Base-by-base conservation (phyloP, 2,888 invertebrate genomes). In the Tanypteryx hageni region DNA sequence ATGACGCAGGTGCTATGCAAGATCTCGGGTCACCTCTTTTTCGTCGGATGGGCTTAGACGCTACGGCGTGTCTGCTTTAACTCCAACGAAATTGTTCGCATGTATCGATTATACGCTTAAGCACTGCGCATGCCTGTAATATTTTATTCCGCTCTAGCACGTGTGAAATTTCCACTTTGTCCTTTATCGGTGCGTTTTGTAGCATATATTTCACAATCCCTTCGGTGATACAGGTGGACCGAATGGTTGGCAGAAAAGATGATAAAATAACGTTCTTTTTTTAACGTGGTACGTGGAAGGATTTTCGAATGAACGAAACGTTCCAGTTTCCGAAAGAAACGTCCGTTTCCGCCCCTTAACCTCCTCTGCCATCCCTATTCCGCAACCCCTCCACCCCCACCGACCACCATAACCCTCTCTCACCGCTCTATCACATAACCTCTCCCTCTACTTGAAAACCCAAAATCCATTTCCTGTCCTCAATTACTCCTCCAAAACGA, bases 381-480 rank as follows among this genome's bases (percentile, higher is more conserved):
- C 76, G 13, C 76, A 27, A 76, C 27, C 76, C 27, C 22, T n/a
- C n/a, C n/a, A n/a, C 22, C n/a, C 68, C 76, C 27, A 14, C 76
- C 27, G 27, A 27, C 76, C 22, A 27, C 76, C 22, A 68, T 9
- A 68, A 9, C 68, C 68, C 68, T 27, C 76, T 27, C 76, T 76
- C 22, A 8, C 22, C 76, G 18, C 22, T 76, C 22, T 27, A 10
- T 76, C 76, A n/a, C 76, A 22, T 76, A 76, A 76, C 76, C 27
- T 76, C 22, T 76, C 76, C 76, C 27, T 22, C 76, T 22, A 76
- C 76, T 76, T 27, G 76, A 22, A 27, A 76, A 76, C 76, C 76
- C 76, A 76, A 22, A 76, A 76, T 76, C 76, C 76, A 76, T 76
- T 76, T 76, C 76, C 76, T 76, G 76, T 76, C 76, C 76, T 27